A percentile compares a stretch with the other conserved stretches of the same genome.
These are phyloP conservation scores for Amblyjoppa fuscipennis DNA, from an alignment of 2,888 invertebrate genomes.

Conservation along the genomic window DNA sequence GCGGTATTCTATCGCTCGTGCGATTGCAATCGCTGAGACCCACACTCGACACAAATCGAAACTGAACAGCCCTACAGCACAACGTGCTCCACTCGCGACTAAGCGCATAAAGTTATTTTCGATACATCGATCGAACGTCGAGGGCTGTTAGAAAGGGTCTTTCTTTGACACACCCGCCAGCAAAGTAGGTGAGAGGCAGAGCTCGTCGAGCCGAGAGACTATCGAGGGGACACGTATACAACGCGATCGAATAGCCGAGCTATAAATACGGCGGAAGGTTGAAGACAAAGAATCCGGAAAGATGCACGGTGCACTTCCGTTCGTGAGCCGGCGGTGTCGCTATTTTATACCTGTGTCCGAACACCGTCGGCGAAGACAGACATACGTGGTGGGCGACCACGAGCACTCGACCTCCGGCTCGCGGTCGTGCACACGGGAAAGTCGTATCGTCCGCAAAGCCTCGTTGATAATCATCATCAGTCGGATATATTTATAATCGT, in stretches of 20 bases:
- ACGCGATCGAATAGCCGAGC: constrained; percentile 9
- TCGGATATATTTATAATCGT: constrained; percentile 12
- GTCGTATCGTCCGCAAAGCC: constrained; percentile 11
- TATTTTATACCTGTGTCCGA: background rate
- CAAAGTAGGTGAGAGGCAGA: constrained; percentile 50
- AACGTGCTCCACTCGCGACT: background rate
- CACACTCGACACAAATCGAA: background rate
- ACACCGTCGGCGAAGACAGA: background rate
- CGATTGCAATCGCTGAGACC: background rate
- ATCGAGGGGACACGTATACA: constrained; percentile 12
- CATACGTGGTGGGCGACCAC: background rate
- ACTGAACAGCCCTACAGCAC: background rate
- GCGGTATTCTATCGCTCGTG: too few species aligned
- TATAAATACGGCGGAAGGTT: constrained; percentile 54
- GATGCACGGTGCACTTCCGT: constrained; percentile 44
- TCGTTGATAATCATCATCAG: constrained; percentile 44
- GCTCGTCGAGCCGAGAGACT: constrained; percentile 48
- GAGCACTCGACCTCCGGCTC: constrained; percentile 44
- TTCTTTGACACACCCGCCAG: constrained; percentile 19
- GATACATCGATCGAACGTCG: constrained; percentile 42
- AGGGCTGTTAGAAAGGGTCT: constrained; percentile 20
- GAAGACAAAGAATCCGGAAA: constrained; percentile 60
- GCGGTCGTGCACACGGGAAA: constrained; percentile 41
- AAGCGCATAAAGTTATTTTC: constrained; percentile 40
- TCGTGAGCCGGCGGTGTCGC: background rate